Percentiles rank a stretch among this genome's conserved stretches.
Conservation (phyloP, 2,113 vertebrate species). For the Leptodactylus fuscus region DNA sequence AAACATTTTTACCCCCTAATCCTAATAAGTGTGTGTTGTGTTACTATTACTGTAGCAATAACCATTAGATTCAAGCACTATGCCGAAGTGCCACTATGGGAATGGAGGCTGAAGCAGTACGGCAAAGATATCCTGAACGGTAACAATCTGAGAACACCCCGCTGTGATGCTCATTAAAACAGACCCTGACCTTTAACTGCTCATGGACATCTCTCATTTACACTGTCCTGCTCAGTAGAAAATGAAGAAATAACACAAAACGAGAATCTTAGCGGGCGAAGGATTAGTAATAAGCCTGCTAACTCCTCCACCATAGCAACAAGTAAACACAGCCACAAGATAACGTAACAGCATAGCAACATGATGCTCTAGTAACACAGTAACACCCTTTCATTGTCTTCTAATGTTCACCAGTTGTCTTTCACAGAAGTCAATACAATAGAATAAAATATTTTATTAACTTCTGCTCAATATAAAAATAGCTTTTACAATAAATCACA, state of each 20-base stretch:
- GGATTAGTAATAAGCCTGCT: conserved; percentile 11
- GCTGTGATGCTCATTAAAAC: background rate
- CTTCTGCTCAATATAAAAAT: too few species aligned
- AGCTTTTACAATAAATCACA: too few species aligned
- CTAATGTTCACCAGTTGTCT: background rate
- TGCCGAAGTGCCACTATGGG: background rate
- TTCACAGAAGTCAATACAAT: too few species aligned
- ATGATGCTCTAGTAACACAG: background rate
- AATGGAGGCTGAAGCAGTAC: background rate
- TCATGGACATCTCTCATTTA: background rate
- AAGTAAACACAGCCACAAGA: conserved; percentile 1
- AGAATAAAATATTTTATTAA: too few species aligned
- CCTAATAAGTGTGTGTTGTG: background rate
- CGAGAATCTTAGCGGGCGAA: background rate
- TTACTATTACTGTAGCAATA: background rate
- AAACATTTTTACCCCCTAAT: background rate
- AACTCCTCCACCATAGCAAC: conserved; percentile 42
- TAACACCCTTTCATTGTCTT: background rate
- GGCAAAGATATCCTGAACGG: background rate
- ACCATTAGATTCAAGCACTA: background rate
- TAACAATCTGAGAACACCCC: background rate
- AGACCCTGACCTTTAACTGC: conserved; percentile 22
- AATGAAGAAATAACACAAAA: background rate
- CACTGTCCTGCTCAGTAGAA: background rate
- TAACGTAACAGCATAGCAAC: conserved; percentile 29